Evolutionary conservation across 2,797 vertebrate genomes (phyloP).

Genomic region (Pelochelys cantorii): DNA sequence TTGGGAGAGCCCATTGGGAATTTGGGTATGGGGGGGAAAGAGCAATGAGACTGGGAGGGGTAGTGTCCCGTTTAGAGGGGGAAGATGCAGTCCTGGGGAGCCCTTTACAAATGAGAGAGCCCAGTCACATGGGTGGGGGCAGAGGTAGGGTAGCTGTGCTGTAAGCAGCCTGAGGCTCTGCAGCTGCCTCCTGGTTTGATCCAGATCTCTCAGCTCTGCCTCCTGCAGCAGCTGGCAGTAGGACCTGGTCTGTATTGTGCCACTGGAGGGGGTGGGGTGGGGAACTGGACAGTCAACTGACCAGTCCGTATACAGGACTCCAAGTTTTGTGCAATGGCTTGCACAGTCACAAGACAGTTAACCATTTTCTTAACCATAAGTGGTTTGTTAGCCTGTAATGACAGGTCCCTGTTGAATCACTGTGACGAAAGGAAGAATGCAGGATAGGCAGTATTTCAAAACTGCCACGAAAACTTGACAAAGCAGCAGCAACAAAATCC

Average conservation of each 20-base stretch:
- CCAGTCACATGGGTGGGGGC: not conserved
- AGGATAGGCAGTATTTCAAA: not conserved
- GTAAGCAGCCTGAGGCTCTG: not conserved
- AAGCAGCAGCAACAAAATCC: not conserved
- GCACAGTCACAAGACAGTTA: rapidly evolving
- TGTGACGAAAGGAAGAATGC: not conserved
- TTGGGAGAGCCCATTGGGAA: not conserved
- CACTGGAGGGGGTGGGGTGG: not conserved
- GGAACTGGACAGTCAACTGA: not conserved
- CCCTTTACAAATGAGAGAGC: not conserved
- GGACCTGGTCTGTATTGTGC: not conserved
- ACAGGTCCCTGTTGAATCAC: not conserved
- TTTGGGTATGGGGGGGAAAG: rapidly evolving
- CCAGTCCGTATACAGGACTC: not conserved
- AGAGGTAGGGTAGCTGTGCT: not conserved
- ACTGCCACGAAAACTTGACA: not conserved
- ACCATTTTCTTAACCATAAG: not conserved
- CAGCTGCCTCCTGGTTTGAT: not conserved
- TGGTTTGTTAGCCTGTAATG: rapidly evolving
- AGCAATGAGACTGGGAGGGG: not conserved
- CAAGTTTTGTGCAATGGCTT: rapidly evolving
- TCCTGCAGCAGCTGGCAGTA: not conserved
- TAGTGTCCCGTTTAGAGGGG: not conserved
- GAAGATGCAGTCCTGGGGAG: not conserved
- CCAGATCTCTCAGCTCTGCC: not conserved